Conservation (phyloP, 2,888 invertebrate genomes). For the Dione juno region DNA sequence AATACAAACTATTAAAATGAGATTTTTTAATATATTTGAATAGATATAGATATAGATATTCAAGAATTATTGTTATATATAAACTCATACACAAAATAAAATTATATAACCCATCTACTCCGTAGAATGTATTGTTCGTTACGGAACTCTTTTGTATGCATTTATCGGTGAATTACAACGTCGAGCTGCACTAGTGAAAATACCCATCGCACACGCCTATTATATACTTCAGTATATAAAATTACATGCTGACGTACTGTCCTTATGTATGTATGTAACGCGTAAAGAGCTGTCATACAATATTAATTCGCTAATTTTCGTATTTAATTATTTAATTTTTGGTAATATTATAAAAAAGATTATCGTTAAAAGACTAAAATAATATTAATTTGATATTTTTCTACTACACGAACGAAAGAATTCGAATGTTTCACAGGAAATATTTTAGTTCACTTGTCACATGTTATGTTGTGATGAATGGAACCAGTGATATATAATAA, state of each 20-base stretch:
- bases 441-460: too few species aligned
- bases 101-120: slow-evolving; percentile 49
- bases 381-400: too few species aligned
- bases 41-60: too few species aligned
- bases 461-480: too few species aligned
- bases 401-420: too few species aligned
- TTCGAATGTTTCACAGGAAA: too few species aligned
- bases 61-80: background rate
- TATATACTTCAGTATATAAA: slow-evolving; percentile 45
- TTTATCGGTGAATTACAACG: slow-evolving; percentile 83
- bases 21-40: too few species aligned
- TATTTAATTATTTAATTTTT: background rate
- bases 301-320: background rate
- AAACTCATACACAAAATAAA: background rate
- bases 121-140: slow-evolving; percentile 54
- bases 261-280: slow-evolving; percentile 13
- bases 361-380: too few species aligned
- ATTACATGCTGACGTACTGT: slow-evolving; percentile 37
- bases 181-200: slow-evolving; percentile 72
- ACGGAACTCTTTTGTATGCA: slow-evolving; percentile 79
- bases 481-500: too few species aligned
- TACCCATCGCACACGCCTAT: slow-evolving; percentile 47
- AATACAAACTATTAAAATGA: too few species aligned
- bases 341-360: too few species aligned
- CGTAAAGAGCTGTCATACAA: background rate